phyloP scores from a whole-genome alignment of 2,888 invertebrate species.

The Lasius fuliginosus region DNA sequence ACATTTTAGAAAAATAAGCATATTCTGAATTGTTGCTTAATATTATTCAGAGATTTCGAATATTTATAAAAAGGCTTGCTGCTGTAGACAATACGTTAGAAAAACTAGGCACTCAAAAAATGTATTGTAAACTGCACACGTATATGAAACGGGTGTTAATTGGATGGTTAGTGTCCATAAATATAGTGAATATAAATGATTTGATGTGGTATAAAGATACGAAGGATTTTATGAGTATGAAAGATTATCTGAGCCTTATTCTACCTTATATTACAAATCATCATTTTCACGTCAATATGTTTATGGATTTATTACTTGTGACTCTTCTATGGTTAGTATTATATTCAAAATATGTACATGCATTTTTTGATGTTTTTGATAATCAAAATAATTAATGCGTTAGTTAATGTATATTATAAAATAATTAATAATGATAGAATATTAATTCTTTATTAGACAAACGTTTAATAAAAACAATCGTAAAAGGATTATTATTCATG shows the following conservation, averaged over 20 bases:
- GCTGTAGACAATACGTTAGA: constrained; percentile 14
- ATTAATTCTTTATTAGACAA: not conserved
- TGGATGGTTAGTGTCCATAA: not conserved
- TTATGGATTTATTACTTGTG: too few species aligned
- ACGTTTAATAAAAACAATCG: not conserved
- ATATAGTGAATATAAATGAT: not conserved
- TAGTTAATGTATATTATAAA: not conserved
- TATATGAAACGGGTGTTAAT: not conserved
- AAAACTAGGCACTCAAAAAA: not conserved
- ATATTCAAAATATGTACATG: too few species aligned
- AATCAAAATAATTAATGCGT: too few species aligned
- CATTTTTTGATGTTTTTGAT: too few species aligned
- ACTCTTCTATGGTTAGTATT: too few species aligned
- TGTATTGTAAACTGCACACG: not conserved
- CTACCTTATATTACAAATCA: not conserved
- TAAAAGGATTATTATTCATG: not conserved
- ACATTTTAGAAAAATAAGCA: not conserved
- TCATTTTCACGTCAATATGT: not conserved
- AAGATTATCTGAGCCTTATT: not conserved
- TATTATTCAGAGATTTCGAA: constrained; percentile 6
- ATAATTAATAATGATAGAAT: not conserved
- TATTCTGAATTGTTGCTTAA: not conserved
- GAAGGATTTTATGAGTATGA: too few species aligned
- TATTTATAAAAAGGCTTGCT: constrained; percentile 6
- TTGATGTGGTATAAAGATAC: not conserved